These are phyloP conservation scores for Cantharis rufa DNA, from an alignment of 2,888 invertebrate species.

Conservation along the genomic window DNA sequence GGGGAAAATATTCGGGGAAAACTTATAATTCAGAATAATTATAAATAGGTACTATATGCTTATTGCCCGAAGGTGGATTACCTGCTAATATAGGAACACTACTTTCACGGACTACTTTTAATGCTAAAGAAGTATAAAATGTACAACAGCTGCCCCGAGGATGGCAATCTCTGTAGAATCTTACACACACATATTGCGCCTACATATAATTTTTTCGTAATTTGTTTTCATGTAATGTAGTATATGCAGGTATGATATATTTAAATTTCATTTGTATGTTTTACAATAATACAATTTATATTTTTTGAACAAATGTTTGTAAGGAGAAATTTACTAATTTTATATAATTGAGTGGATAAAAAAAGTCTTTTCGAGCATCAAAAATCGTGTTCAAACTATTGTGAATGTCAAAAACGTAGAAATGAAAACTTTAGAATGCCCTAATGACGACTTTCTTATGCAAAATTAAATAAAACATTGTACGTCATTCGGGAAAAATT, in stretches of 20 bases:
- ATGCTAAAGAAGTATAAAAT: neutral
- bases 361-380: too few species aligned
- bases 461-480: too few species aligned
- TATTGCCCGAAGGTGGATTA: neutral
- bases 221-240: neutral
- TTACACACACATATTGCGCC: neutral
- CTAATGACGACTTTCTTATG: too few species aligned
- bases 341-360: too few species aligned
- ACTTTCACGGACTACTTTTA: slow-evolving; percentile 1
- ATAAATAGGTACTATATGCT: neutral
- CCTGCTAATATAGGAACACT: neutral
- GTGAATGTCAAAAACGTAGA: too few species aligned
- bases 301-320: neutral
- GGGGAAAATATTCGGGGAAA: neutral
- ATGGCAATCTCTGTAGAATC: slow-evolving; percentile 3
- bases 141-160: slow-evolving; percentile 3
- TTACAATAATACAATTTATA: neutral
- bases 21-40: neutral
- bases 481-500: too few species aligned
- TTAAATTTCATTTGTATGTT: too few species aligned
- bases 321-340: neutral
- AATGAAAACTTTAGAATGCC: too few species aligned
- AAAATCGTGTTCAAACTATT: too few species aligned
- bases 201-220: neutral
- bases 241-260: neutral